Percentiles rank a stretch among this genome's conserved stretches.
Conservation (phyloP, 2,888 invertebrate genomes). For the Atethmia centrago region DNA sequence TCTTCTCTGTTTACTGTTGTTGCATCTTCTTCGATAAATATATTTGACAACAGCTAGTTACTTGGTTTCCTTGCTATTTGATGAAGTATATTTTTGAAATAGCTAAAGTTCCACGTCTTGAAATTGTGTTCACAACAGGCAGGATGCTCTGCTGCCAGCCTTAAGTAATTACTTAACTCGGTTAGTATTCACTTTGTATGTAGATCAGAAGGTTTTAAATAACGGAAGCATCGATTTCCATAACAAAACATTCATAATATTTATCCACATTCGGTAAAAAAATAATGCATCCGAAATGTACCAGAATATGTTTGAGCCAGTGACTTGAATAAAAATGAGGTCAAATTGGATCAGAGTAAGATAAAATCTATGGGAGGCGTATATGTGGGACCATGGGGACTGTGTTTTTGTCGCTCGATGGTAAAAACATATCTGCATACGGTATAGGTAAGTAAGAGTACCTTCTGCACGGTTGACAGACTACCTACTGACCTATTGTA, state of each 20-base stretch:
- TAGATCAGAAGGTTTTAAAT: constrained; percentile 23
- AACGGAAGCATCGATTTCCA: constrained; percentile 39
- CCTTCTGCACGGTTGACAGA: not conserved
- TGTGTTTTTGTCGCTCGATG: constrained; percentile 58
- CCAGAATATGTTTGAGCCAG: constrained; percentile 81
- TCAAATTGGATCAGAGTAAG: constrained; percentile 85
- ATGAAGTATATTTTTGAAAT: constrained; percentile 27
- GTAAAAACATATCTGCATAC: constrained; percentile 44
- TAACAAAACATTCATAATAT: constrained; percentile 60
- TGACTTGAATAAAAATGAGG: constrained; percentile 88
- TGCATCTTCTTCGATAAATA: not conserved
- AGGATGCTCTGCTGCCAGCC: constrained; percentile 26
- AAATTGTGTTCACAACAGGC: constrained; percentile 5
- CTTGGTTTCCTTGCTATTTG: not conserved
- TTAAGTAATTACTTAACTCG: constrained; percentile 40
- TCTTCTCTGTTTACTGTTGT: not conserved
- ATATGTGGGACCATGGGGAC: constrained; percentile 59
- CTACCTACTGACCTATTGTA: constrained; percentile 5
- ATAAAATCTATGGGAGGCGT: constrained; percentile 79
- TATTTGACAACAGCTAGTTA: constrained; percentile 3
- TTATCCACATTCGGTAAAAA: constrained; percentile 69
- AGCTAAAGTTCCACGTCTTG: constrained; percentile 39
- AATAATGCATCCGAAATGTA: constrained; percentile 87
- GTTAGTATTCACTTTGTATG: constrained; percentile 40
- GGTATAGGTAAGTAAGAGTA: constrained; percentile 5